Conservation (phyloP, 1,140 invertebrate species). For the Cyclargus thomasi region DNA sequence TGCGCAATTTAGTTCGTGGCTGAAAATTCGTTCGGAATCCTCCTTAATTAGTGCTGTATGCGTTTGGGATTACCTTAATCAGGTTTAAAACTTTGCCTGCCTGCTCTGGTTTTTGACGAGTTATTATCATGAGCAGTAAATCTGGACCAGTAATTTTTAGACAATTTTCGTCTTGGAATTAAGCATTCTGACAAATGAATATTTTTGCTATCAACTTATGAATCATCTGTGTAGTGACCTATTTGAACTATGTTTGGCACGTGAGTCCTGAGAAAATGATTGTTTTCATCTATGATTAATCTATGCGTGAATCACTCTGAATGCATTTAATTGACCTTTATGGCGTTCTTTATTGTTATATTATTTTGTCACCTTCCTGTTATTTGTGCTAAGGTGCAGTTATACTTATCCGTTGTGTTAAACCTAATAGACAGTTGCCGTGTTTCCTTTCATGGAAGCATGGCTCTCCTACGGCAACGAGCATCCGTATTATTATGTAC, state of each 20-base stretch:
- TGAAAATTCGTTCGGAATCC: not conserved
- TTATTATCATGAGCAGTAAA: no score
- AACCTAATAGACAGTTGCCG: not conserved
- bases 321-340: not conserved
- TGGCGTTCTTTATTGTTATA: not conserved
- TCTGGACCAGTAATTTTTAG: no score
- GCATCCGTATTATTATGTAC: no score
- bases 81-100: no score
- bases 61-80: not conserved
- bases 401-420: not conserved
- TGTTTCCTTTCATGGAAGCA: no score
- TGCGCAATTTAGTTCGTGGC: not conserved
- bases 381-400: not conserved
- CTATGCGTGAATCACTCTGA: not conserved
- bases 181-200: no score
- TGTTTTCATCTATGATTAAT: not conserved
- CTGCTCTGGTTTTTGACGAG: no score
- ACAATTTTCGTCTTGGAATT: no score
- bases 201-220: no score
- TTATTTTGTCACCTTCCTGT: not conserved
- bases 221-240: not conserved
- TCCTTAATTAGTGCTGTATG: not conserved
- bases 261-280: not conserved
- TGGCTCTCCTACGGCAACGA: no score
- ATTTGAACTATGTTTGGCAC: not conserved